phyloP scores from a whole-genome alignment of 2,797 vertebrate species.

The Dermochelys coriacea region DNA sequence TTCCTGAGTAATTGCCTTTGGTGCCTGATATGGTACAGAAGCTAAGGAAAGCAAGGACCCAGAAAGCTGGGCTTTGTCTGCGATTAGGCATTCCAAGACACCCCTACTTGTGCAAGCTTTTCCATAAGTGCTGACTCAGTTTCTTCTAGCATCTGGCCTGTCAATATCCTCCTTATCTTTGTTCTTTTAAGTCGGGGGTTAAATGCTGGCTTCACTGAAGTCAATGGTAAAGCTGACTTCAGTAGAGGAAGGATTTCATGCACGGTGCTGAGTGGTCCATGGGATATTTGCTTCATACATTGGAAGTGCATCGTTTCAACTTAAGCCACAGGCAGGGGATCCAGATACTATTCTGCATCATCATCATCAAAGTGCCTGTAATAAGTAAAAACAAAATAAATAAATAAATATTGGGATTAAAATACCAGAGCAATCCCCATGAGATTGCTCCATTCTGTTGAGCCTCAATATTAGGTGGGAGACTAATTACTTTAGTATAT shows the following conservation, averaged over 20 bases:
- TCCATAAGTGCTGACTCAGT: not conserved
- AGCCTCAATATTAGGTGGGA: not conserved
- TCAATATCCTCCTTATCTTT: not conserved
- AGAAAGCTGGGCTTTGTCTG: not conserved
- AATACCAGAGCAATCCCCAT: rapidly evolving
- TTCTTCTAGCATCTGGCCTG: not conserved
- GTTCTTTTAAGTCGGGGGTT: not conserved
- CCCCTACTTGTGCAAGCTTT: rapidly evolving
- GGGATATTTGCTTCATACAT: not conserved
- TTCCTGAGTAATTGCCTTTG: not conserved
- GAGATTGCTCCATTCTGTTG: not conserved
- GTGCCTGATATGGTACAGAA: not conserved
- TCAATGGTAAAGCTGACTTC: not conserved
- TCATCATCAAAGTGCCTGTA: not conserved
- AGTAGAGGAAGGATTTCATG: not conserved
- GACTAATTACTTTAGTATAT: not conserved
- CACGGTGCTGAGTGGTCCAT: rapidly evolving
- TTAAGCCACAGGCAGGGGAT: not conserved
- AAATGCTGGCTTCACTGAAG: not conserved
- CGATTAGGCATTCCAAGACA: not conserved
- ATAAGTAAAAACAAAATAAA: conserved; percentile 7
- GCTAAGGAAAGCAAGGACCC: not conserved
- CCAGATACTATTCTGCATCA: not conserved
- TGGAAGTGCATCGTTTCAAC: not conserved
- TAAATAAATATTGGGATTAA: not conserved